phyloP scores from a whole-genome alignment of 2,797 vertebrate species.

The Synanceia verrucosa region DNA sequence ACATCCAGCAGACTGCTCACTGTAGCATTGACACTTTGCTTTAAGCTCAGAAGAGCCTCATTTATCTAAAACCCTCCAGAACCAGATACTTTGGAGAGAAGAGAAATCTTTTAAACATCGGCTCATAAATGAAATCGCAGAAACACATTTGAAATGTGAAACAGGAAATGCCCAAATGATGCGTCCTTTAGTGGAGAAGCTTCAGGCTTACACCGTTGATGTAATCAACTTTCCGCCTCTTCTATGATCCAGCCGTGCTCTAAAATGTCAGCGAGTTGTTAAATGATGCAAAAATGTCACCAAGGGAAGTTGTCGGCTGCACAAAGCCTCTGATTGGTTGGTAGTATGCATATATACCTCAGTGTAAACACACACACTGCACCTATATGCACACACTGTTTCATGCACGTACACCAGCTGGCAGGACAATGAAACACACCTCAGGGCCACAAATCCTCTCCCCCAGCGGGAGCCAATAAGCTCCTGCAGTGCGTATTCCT shows the following conservation, averaged over 20 bases:
- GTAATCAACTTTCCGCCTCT: background rate
- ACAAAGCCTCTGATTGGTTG: conserved; percentile 13
- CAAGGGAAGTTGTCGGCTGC: conserved; percentile 37
- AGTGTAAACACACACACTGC: conserved; percentile 6
- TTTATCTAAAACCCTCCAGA: conserved; percentile 28
- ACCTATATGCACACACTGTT: background rate
- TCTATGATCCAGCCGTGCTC: conserved; percentile 31
- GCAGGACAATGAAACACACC: conserved; percentile 40
- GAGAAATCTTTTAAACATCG: conserved; percentile 37
- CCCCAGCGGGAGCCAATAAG: conserved; percentile 54
- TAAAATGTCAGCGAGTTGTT: conserved; percentile 82
- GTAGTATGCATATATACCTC: background rate
- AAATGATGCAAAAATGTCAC: conserved; percentile 85
- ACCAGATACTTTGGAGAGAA: conserved; percentile 15
- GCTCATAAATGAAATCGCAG: conserved; percentile 21
- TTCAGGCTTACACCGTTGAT: too few species aligned
- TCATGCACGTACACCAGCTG: conserved; percentile 41
- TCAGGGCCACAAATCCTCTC: conserved; percentile 41
- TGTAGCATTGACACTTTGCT: conserved; percentile 7
- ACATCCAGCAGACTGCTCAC: conserved; percentile 11
- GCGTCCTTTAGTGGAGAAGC: background rate
- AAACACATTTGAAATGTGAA: background rate
- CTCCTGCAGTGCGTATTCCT: conserved; percentile 51
- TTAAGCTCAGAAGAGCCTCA: conserved; percentile 3
- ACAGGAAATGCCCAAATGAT: background rate